These are phyloP conservation scores for Apaloderma vittatum DNA, from an alignment of 2,113 vertebrate species.

Conservation along the genomic window DNA sequence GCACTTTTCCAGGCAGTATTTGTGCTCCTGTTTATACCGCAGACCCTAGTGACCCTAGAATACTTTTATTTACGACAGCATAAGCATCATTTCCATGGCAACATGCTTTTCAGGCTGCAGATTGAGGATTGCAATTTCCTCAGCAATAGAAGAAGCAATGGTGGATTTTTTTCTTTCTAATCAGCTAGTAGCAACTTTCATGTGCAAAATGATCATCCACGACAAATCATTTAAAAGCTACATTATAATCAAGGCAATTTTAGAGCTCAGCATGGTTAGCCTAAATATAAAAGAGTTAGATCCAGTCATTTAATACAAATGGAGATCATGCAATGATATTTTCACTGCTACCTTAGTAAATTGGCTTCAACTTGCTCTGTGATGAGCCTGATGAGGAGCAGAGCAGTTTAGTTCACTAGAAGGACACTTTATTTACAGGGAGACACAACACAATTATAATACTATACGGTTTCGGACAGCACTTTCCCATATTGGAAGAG, in stretches of 20 bases:
- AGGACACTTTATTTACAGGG: not conserved
- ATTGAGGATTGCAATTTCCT: slow-evolving; percentile 75
- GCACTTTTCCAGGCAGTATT: slow-evolving; percentile 74
- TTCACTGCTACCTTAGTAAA: not conserved
- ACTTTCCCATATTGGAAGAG: not conserved
- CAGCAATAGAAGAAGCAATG: slow-evolving; percentile 68
- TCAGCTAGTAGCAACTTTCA: slow-evolving; percentile 23
- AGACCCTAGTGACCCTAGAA: slow-evolving; percentile 80
- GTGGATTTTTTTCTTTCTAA: slow-evolving; percentile 39
- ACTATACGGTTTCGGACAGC: not conserved
- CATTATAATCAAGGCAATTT: slow-evolving; percentile 41
- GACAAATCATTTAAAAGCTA: slow-evolving; percentile 43
- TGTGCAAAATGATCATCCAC: not conserved
- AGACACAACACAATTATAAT: not conserved
- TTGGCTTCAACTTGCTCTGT: not conserved
- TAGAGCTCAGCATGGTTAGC: slow-evolving; percentile 42
- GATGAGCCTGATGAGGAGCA: slow-evolving; percentile 16
- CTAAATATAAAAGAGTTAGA: slow-evolving; percentile 40
- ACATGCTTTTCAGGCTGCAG: slow-evolving; percentile 77
- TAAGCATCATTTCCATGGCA: slow-evolving; percentile 84
- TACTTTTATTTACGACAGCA: slow-evolving; percentile 85
- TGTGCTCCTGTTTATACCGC: slow-evolving; percentile 74
- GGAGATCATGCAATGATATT: not conserved
- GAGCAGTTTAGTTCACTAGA: not conserved
- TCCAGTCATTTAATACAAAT: slow-evolving; percentile 33